A percentile compares a stretch with the other conserved stretches of the same genome.
Conservation (phyloP, 2,113 vertebrate genomes). For the Bettongia penicillata region DNA sequence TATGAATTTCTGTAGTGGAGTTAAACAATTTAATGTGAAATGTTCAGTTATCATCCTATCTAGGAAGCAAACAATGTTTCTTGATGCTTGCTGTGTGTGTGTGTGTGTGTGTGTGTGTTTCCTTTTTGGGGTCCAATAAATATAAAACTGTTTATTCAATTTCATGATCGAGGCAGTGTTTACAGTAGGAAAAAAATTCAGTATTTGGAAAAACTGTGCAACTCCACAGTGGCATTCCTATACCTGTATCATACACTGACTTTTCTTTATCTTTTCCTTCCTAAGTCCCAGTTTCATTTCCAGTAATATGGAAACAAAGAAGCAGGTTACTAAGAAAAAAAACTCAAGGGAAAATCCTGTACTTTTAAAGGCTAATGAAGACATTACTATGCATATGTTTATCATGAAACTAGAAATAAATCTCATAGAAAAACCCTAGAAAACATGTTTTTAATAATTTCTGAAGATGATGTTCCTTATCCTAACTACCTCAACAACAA, state of each 20-base stretch:
- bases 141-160: constrained; percentile 2
- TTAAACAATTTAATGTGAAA: not conserved
- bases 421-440: not conserved
- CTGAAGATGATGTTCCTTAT: not conserved
- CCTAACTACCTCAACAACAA: not conserved
- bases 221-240: not conserved
- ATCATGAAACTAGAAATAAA: constrained; percentile 29
- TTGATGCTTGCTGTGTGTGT: not conserved
- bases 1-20: not conserved
- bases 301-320: constrained; percentile 24
- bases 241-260: not conserved
- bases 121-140: not conserved
- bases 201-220: not conserved
- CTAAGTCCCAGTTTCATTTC: not conserved
- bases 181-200: not conserved
- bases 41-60: constrained; percentile 15
- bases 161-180: constrained; percentile 26
- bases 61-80: not conserved
- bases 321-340: not conserved
- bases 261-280: not conserved
- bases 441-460: constrained; percentile 19
- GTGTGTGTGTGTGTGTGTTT: not conserved
- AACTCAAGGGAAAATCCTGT: constrained; percentile 38
- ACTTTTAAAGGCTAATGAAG: constrained; percentile 25
- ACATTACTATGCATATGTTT: constrained; percentile 13